Base-by-base conservation (phyloP, 2,113 vertebrate species). In the Rhinichthys klamathensis region DNA sequence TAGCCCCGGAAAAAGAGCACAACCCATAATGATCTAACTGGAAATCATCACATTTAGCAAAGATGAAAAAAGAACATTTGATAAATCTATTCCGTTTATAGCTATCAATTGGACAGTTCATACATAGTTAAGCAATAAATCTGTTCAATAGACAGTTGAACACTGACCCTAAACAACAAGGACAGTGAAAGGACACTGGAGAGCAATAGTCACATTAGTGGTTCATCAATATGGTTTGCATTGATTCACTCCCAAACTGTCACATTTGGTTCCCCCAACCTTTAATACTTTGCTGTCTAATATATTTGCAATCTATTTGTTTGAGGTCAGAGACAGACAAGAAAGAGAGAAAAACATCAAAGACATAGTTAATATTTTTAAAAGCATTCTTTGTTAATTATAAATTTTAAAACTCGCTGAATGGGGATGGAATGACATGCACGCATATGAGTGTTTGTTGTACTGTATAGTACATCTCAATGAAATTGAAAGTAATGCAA, bases 81-180 rank as follows among this genome's bases (percentile, higher is more conserved):
- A 69, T 58, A 72, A 79, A 25, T 83, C 23, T 72, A 38, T 56
- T 6, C 49, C 1, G 1, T 49, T 41, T 82, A n/a, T 41, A 18
- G 18, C 18, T 67, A 18, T 82, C 65, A 5, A 56, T 56, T 69
- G 3, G 35, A 18, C 15, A 49, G 21, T 16, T 21, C 1, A 23
- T 69, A 7, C n/a, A 70, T 70, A 2, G 46, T 23, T 16, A 54
- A 38, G 32, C 27, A 67, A 8, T 30, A 30, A 21, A 81, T 69
- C 46, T 69, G 25, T 81, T 49, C 11, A 73, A 38, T 51, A 65
- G 30, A 70, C 25, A 63, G 27, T 30, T 67, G 8, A 44, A n/a
- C 51, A 75, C 76, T 75, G 83, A 88, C 56, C 54, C n/a, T 72
- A 85, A 82, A 82, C 44, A 80, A 80, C 56, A 74, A 76, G 18